Percentiles rank a stretch among this genome's conserved stretches.
Conservation (phyloP, 2,888 invertebrate species). For the Acrobasis repandana region DNA sequence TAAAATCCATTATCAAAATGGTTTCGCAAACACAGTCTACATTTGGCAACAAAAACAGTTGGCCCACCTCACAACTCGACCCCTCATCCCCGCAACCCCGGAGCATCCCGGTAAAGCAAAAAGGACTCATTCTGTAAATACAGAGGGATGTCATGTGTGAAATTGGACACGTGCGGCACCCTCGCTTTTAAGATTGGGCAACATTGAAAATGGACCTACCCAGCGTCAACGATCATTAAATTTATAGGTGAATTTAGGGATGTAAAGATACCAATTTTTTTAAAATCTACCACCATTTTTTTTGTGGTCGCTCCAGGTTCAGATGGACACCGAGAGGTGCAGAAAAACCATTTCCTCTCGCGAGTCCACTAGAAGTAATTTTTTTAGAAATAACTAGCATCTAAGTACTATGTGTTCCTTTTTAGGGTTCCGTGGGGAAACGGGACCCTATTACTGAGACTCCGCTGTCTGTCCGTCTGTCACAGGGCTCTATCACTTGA, state of each 20-base stretch:
- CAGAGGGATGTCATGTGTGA: conserved; percentile 17
- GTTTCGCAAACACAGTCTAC: neutral
- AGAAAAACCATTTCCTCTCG: no score
- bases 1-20: conserved; percentile 10
- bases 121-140: conserved; percentile 10
- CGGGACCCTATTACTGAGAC: no score
- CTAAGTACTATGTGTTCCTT: no score
- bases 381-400: no score
- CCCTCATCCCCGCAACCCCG: neutral
- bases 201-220: conserved; percentile 2
- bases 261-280: neutral
- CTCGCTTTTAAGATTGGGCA: neutral
- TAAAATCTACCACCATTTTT: no score
- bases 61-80: neutral
- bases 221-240: neutral
- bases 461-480: no score
- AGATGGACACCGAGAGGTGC: no score
- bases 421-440: no score
- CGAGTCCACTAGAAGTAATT: no score
- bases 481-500: no score
- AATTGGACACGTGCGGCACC: conserved; percentile 15
- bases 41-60: conserved; percentile 2
- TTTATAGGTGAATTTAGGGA: neutral
- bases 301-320: no score
- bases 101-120: neutral